A percentile compares a stretch with the other conserved stretches of the same genome.
Evolutionary conservation across 2,797 vertebrate species (phyloP).

Genomic region (Dermochelys coriacea): DNA sequence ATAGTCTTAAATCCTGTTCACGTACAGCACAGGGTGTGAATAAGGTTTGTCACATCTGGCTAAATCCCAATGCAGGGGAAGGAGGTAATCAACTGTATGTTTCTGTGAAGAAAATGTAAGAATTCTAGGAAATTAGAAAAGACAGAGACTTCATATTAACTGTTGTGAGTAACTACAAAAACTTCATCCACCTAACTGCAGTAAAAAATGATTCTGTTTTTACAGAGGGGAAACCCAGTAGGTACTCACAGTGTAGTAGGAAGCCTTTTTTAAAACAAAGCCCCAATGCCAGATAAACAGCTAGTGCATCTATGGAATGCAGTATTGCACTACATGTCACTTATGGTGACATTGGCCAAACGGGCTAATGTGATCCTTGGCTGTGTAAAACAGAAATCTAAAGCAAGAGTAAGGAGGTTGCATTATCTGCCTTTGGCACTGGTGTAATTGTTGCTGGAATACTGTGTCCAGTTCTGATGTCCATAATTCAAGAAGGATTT

Average conservation of each 20-base stretch:
- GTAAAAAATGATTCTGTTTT: not conserved
- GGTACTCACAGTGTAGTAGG: no score
- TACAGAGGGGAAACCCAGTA: not conserved
- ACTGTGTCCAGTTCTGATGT: not conserved
- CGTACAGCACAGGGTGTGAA: not conserved
- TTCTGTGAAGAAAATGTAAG: not conserved
- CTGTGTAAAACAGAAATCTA: not conserved
- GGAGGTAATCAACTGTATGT: not conserved
- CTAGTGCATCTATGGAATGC: not conserved
- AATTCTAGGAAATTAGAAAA: not conserved
- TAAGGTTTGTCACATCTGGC: not conserved
- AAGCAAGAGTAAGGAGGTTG: not conserved
- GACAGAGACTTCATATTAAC: not conserved
- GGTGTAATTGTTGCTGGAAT: no score
- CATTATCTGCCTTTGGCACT: no score
- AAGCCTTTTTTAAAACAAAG: not conserved
- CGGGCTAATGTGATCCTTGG: not conserved
- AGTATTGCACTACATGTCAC: not conserved
- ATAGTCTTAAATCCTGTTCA: not conserved
- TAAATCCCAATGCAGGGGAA: not conserved
- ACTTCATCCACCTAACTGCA: not conserved
- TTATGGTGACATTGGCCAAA: not conserved
- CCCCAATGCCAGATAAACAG: not conserved
- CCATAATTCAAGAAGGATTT: not conserved
- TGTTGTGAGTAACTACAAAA: not conserved